Evolutionary conservation across 2,888 invertebrate species (phyloP).

Genomic region (Elegia similella): DNA sequence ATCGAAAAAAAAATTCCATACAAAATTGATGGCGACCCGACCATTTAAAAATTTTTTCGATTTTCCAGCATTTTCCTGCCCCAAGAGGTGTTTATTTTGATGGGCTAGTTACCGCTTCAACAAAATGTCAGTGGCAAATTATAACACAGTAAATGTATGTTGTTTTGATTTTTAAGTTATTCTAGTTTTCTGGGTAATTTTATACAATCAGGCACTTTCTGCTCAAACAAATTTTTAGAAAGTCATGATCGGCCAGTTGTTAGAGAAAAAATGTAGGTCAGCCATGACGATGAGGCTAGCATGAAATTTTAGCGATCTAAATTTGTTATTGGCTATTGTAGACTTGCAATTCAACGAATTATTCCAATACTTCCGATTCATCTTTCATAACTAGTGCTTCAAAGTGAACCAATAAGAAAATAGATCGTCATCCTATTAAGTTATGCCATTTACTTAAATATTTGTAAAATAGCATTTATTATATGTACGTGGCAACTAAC

Average conservation of each 20-base stretch:
- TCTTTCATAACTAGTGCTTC: neutral
- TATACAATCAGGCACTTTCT: neutral
- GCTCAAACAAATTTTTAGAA: neutral
- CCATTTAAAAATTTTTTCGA: too few relatives aligned
- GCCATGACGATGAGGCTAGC: neutral
- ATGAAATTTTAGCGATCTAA: neutral
- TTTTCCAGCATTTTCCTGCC: too few relatives aligned
- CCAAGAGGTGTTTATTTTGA: too few relatives aligned
- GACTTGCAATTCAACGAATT: neutral
- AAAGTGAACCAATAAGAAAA: neutral
- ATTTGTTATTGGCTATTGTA: neutral
- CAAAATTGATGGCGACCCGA: too few relatives aligned
- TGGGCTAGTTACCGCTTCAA: too few relatives aligned
- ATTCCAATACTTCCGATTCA: neutral
- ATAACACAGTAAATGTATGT: too few relatives aligned
- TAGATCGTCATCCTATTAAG: conserved; percentile 18
- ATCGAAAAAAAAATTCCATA: too few relatives aligned
- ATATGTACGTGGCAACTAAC: conserved; percentile 8
- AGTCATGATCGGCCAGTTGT: neutral
- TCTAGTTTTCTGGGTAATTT: neutral
- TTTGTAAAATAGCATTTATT: conserved; percentile 2
- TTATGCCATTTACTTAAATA: conserved; percentile 10
- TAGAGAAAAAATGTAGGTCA: neutral
- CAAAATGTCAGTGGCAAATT: too few relatives aligned
- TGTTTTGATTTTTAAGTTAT: neutral